Base-by-base conservation (phyloP, 2,888 invertebrate genomes). In the Malthinus seriepunctatus region DNA sequence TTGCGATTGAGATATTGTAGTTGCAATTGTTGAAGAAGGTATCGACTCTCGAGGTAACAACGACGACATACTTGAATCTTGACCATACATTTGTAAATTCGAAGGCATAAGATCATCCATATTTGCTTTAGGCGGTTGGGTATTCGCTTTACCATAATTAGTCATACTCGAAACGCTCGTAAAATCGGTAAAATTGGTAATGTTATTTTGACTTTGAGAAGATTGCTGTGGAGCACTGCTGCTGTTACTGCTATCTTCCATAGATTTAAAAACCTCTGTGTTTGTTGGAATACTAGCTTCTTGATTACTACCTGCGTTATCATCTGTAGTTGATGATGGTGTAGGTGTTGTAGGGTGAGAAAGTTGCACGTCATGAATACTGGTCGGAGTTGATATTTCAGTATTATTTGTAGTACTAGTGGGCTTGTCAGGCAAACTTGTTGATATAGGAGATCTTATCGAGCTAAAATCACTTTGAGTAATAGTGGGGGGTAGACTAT, bases 271-370 rank as follows among this genome's bases (percentile, higher is more conserved):
- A 33, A 71, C 72, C 56, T 74, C 75, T 35, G 70, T 72, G 63
- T 73, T 76, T 10, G 77, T 71, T 37, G 77, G 77, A 72, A 77
- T 76, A 76, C 75, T 75, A 48, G 73, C 67, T 51, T 76, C 76
- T 65, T 77, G 77, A 61, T 75, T 78, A 56, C 73, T 71, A 65
- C 73, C 76, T 10, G 61, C 63, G 56, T 70, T 68, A 58, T 79
- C 79, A 63, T 78, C 78, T 12, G 78, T 78, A n/a, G 79, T 79
- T 12, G 77, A 78, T 9, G 78, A 77, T 3, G 78, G 79, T 10
- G 77, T 78, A 5, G 74, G 73, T n/a, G 74, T 71, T 8, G 79
- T 72, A 12, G 79, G 78, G 71, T 79, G 80, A 35, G 78, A 77
- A 32, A 75, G 71, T 12, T 74, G 68, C 39, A 75, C 69, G 56